A percentile compares a stretch with the other conserved stretches of the same genome.
Evolutionary conservation across 2,797 vertebrate species (phyloP).

Genomic region (Trematomus bernacchii): DNA sequence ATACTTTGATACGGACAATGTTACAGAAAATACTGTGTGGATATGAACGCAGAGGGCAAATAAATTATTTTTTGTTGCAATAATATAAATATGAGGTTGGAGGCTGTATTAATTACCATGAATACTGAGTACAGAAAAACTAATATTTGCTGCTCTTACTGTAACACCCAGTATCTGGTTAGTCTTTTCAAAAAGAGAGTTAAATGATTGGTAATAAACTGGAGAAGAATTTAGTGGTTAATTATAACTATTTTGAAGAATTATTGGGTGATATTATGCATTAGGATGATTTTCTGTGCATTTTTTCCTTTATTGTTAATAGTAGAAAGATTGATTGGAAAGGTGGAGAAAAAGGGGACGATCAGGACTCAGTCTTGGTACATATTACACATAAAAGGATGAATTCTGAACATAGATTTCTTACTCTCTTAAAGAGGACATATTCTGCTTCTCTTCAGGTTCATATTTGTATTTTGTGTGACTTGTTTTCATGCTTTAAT

Average conservation of each 20-base stretch:
- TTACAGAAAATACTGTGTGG: not conserved
- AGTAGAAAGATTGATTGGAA: no score
- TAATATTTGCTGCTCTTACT: not conserved
- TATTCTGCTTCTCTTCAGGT: no score
- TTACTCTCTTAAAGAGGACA: no score
- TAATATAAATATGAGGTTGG: not conserved
- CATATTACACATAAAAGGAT: not conserved
- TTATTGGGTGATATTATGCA: not conserved
- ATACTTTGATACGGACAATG: conserved; percentile 38
- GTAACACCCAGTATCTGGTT: not conserved
- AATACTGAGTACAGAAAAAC: not conserved
- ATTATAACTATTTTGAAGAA: not conserved
- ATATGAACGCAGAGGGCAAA: conserved; percentile 7
- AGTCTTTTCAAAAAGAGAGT: not conserved
- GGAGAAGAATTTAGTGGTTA: not conserved
- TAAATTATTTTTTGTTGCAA: not conserved
- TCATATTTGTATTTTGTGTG: no score
- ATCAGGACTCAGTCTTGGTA: no score
- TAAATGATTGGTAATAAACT: not conserved
- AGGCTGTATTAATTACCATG: accelerated
- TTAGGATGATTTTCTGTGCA: no score
- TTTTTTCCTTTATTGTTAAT: no score
- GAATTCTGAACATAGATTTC: not conserved
- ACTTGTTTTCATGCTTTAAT: no score
- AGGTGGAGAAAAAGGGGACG: no score